These are phyloP conservation scores for Lagopus leucura DNA, from an alignment of 2,113 vertebrate species.

Conservation along the genomic window DNA sequence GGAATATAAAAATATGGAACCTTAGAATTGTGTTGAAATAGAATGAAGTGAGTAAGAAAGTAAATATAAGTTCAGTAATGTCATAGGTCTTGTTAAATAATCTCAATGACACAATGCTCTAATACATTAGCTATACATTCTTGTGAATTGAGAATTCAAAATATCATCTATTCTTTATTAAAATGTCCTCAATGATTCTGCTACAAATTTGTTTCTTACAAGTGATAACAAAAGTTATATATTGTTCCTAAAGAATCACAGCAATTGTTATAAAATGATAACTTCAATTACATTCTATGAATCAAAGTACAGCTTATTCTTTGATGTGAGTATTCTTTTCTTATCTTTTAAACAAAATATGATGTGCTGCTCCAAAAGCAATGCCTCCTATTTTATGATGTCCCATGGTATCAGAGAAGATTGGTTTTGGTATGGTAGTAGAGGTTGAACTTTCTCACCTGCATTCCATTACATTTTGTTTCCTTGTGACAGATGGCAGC, in stretches of 20 bases:
- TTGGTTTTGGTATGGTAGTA: no score
- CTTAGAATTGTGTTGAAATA: neutral
- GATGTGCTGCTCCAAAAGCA: no score
- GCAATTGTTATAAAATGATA: neutral
- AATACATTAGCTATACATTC: neutral
- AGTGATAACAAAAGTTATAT: neutral
- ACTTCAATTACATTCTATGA: neutral
- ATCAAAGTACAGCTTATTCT: neutral
- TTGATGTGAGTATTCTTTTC: neutral
- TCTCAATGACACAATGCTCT: neutral
- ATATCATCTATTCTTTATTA: neutral
- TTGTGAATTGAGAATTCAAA: neutral
- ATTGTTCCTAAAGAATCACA: neutral
- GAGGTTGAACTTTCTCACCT: no score
- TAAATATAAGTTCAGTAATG: neutral
- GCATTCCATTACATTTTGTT: no score
- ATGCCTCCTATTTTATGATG: no score
- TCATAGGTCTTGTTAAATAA: rapidly evolving
- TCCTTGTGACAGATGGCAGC: no score
- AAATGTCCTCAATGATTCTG: neutral
- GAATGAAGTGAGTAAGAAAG: neutral
- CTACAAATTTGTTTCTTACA: neutral
- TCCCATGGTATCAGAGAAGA: no score
- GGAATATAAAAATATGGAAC: neutral
- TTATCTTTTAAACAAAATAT: neutral